Conservation (phyloP, 2,113 vertebrate genomes). For the Steatornis caripensis region DNA sequence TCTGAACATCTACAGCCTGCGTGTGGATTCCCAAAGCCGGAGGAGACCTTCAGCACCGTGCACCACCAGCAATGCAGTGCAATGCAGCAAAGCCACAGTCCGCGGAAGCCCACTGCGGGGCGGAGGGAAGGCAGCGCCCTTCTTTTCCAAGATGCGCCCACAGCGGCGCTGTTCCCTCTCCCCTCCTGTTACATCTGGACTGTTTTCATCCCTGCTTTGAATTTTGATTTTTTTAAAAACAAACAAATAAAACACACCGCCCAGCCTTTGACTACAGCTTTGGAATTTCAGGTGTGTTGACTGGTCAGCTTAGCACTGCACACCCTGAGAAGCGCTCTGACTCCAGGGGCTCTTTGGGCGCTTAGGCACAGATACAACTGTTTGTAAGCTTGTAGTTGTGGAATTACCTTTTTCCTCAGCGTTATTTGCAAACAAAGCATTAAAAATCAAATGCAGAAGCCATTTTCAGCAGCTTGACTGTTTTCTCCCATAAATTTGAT, state of each 20-base stretch:
- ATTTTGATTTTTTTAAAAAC: background rate
- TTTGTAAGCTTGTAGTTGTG: background rate
- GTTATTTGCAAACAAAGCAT: background rate
- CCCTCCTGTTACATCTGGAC: background rate
- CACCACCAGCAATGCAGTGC: accelerated
- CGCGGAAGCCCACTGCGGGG: accelerated
- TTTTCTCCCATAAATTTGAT: background rate
- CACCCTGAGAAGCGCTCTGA: background rate
- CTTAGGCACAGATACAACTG: background rate
- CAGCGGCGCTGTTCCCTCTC: background rate
- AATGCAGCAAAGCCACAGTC: background rate
- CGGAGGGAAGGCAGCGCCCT: background rate
- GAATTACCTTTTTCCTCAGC: background rate
- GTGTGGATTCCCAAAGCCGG: background rate
- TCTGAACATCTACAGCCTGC: background rate
- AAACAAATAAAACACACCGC: background rate
- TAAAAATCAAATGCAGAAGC: background rate
- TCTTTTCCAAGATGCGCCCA: background rate
- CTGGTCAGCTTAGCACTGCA: background rate
- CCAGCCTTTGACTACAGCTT: background rate
- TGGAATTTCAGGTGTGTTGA: background rate
- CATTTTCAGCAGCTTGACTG: background rate
- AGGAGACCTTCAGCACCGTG: accelerated
- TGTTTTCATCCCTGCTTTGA: background rate
- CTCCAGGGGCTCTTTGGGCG: background rate